A percentile compares a stretch with the other conserved stretches of the same genome.
phyloP scores from a whole-genome alignment of 1,140 invertebrate genomes.

The Ips nitidus region DNA sequence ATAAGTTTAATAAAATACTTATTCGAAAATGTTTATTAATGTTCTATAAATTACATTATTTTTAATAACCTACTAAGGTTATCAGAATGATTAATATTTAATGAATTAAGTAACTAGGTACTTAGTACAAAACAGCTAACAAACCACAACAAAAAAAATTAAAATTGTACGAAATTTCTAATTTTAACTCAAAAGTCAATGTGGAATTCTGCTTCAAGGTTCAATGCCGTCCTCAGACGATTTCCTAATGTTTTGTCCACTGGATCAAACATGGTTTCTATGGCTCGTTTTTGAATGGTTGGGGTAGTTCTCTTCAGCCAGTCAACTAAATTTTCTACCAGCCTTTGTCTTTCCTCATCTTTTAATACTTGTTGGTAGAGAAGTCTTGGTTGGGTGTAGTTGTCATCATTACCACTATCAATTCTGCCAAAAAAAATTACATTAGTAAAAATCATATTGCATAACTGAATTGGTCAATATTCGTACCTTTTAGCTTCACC shows the following conservation, averaged over 20 bases:
- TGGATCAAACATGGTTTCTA: slow-evolving; percentile 67
- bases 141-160: no score
- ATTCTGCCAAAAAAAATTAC: slow-evolving; percentile 21
- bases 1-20: no score
- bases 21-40: no score
- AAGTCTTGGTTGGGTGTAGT: slow-evolving; percentile 77
- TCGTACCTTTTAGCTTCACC: slow-evolving; percentile 63
- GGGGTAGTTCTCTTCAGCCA: slow-evolving; percentile 75
- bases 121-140: no score
- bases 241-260: slow-evolving; percentile 68
- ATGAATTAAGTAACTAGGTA: no score
- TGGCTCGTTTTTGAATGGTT: slow-evolving; percentile 81
- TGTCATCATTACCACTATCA: slow-evolving; percentile 85
- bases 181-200: slow-evolving; percentile 22
- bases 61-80: no score
- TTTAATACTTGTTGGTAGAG: slow-evolving; percentile 83
- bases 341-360: slow-evolving; percentile 67
- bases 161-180: no score
- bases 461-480: slow-evolving; percentile 41
- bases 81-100: no score
- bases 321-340: slow-evolving; percentile 79
- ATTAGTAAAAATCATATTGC: neutral
- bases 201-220: slow-evolving; percentile 24
- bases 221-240: slow-evolving; percentile 46
- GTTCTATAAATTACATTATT: no score